A percentile compares a stretch with the other conserved stretches of the same genome.
Conservation (phyloP, 2,888 invertebrate genomes). For the Scrobipalpa costella region DNA sequence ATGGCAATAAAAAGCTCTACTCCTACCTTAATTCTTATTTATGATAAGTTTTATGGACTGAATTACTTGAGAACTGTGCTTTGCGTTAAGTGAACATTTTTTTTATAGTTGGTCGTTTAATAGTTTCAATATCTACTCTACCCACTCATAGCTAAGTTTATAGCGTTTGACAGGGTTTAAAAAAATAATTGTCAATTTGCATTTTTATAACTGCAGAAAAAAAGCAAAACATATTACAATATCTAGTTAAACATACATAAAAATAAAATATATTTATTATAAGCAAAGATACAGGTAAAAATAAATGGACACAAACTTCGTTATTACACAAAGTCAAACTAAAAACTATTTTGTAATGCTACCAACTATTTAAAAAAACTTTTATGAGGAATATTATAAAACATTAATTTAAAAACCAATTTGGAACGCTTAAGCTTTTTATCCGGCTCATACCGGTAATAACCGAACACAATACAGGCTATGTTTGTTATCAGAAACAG, state of each 20-base stretch:
- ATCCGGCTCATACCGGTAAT: constrained; percentile 9
- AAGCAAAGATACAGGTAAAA: too few species aligned
- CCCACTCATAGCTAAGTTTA: background rate
- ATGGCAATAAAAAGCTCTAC: too few species aligned
- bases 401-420: background rate
- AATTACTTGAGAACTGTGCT: background rate
- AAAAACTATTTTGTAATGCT: too few species aligned
- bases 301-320: too few species aligned
- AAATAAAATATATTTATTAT: background rate
- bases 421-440: background rate
- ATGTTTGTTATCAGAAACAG: constrained; percentile 30
- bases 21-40: background rate
- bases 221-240: background rate
- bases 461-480: constrained; percentile 14
- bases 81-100: background rate
- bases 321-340: too few species aligned
- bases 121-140: background rate
- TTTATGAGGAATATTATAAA: background rate
- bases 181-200: constrained; percentile 1
- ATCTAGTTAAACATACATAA: background rate
- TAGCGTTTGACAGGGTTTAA: background rate
- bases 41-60: background rate
- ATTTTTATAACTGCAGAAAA: background rate
- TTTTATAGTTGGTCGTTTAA: constrained; percentile 2
- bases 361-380: background rate